phyloP scores from a whole-genome alignment of 2,113 vertebrate genomes.

The Parus major region DNA sequence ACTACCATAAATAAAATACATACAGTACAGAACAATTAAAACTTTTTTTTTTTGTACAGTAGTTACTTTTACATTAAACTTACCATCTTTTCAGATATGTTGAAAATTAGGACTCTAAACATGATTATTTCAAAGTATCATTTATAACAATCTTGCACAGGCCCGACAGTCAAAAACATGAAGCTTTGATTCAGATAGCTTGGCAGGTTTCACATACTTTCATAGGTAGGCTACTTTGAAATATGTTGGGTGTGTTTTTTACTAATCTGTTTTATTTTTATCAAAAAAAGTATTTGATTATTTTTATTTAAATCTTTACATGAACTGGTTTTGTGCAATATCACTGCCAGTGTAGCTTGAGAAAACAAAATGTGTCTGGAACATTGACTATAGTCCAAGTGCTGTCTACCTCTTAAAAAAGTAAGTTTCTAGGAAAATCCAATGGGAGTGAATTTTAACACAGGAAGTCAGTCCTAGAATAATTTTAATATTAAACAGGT shows the following conservation, averaged over 20 bases:
- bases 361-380: constrained; percentile 68
- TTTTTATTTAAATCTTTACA: constrained; percentile 70
- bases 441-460: constrained; percentile 52
- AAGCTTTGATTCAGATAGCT: constrained; percentile 72
- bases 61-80: constrained; percentile 89
- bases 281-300: constrained; percentile 71
- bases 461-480: constrained; percentile 53
- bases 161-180: constrained; percentile 81
- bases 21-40: constrained; percentile 78
- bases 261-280: constrained; percentile 68
- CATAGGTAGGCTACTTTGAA: constrained; percentile 73
- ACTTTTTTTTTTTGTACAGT: constrained; percentile 75
- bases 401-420: constrained; percentile 64
- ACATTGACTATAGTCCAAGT: constrained; percentile 66
- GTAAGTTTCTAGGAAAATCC: constrained; percentile 68
- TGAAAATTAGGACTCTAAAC: constrained; percentile 88
- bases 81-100: constrained; percentile 83
- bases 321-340: constrained; percentile 76
- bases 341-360: constrained; percentile 67
- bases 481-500: constrained; percentile 82
- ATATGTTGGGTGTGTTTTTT: constrained; percentile 50
- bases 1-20: constrained; percentile 91
- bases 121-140: constrained; percentile 82
- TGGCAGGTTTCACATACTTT: constrained; percentile 72
- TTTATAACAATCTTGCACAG: constrained; percentile 88